These are phyloP conservation scores for Rhincodon typus DNA, from an alignment of 2,797 vertebrate species.

Conservation along the genomic window DNA sequence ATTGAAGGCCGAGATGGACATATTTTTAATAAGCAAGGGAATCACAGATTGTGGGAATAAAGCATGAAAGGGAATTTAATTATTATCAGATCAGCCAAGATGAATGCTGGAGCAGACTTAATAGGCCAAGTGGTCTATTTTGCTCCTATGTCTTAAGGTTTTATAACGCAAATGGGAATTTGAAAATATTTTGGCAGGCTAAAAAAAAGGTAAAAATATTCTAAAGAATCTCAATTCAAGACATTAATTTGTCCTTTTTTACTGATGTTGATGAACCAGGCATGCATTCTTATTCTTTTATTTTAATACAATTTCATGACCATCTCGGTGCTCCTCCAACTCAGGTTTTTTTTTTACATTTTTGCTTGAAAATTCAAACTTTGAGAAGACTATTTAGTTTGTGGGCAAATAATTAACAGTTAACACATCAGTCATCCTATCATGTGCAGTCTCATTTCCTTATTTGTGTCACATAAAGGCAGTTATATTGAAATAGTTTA, in stretches of 20 bases:
- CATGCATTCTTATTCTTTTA: background rate
- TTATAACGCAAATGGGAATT: background rate
- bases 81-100: too few relatives aligned
- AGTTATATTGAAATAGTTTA: background rate
- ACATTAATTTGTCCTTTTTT: background rate
- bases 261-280: background rate
- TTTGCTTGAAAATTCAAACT: background rate
- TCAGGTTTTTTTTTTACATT: background rate
- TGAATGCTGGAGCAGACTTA: too few relatives aligned
- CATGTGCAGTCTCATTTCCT: background rate
- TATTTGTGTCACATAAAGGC: background rate
- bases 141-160: too few relatives aligned
- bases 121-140: too few relatives aligned
- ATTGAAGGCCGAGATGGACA: too few relatives aligned
- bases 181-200: background rate
- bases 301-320: background rate
- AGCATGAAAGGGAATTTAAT: too few relatives aligned
- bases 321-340: too few relatives aligned
- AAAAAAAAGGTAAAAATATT: background rate
- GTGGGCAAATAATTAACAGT: background rate
- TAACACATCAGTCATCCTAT: background rate
- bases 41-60: too few relatives aligned
- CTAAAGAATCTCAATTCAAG: background rate
- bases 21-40: too few relatives aligned
- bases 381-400: background rate